A percentile compares a stretch with the other conserved stretches of the same genome.
These are phyloP conservation scores for Emydoidea blandingii DNA, from an alignment of 2,797 vertebrate genomes.

Conservation along the genomic window DNA sequence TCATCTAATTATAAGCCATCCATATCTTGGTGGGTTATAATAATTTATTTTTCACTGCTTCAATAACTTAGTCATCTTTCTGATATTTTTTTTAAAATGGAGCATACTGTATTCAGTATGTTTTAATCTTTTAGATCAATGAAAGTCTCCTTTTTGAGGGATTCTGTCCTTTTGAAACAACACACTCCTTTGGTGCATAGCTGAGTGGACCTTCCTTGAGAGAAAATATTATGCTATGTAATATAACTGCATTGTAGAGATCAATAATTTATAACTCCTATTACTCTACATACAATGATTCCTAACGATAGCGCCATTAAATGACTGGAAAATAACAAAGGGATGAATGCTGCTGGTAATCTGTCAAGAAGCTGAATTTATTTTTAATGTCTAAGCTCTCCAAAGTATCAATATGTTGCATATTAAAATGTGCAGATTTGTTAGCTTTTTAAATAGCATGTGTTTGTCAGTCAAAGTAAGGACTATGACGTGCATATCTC, in stretches of 20 bases:
- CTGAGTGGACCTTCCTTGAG: not conserved
- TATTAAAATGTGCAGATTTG: not conserved
- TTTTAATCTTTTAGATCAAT: conserved; percentile 39
- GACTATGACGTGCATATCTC: not conserved
- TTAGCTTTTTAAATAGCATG: not conserved
- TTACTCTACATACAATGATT: not conserved
- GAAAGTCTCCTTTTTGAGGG: not conserved
- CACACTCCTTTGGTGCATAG: not conserved
- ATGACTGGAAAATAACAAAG: not conserved
- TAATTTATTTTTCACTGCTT: conserved; percentile 22
- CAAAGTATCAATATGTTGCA: not conserved
- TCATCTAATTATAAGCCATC: not conserved
- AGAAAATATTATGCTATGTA: not conserved
- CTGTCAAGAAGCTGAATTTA: not conserved
- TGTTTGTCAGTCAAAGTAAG: not conserved
- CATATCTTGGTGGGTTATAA: not conserved
- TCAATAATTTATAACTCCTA: not conserved
- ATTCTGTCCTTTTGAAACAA: not conserved
- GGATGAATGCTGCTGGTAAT: not conserved
- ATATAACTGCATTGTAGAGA: not conserved
- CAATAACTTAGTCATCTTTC: not conserved
- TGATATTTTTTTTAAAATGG: not conserved
- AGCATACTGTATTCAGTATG: not conserved
- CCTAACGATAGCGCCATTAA: not conserved
- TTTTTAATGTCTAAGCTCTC: not conserved